These are phyloP conservation scores for Drosophila albomicans DNA, from an alignment of 1,140 invertebrate species.

Conservation along the genomic window DNA sequence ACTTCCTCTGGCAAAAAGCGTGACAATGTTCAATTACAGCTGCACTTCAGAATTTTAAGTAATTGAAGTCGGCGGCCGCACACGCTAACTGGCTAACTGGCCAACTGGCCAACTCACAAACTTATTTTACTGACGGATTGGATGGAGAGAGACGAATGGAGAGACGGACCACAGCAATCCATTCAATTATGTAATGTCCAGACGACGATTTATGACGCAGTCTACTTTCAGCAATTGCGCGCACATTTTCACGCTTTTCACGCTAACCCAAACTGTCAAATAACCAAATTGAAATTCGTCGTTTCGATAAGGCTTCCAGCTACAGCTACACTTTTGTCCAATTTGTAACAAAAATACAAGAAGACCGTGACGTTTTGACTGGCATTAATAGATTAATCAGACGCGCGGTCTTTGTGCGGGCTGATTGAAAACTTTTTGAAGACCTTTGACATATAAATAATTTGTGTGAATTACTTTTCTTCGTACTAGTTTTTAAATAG, in stretches of 20 bases:
- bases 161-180: slow-evolving; percentile 40
- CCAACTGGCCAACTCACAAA: slow-evolving; percentile 50
- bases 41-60: slow-evolving; percentile 81
- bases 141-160: slow-evolving; percentile 44
- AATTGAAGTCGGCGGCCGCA: slow-evolving; percentile 65
- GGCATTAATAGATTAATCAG: neutral
- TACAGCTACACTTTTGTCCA: neutral
- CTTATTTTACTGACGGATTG: neutral
- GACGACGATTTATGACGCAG: slow-evolving; percentile 68
- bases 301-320: slow-evolving; percentile 24
- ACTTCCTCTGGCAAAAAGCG: slow-evolving; percentile 68
- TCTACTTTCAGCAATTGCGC: slow-evolving; percentile 48
- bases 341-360: neutral
- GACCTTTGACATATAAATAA: too few relatives aligned
- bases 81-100: slow-evolving; percentile 73
- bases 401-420: too few relatives aligned
- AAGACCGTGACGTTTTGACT: too few relatives aligned
- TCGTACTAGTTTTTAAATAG: too few relatives aligned
- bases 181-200: slow-evolving; percentile 77
- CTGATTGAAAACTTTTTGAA: too few relatives aligned
- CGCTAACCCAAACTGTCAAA: slow-evolving; percentile 21
- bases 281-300: slow-evolving; percentile 53
- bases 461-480: too few relatives aligned
- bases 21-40: slow-evolving; percentile 80
- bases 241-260: slow-evolving; percentile 75